Conservation (phyloP, 2,797 vertebrate species). For the Sebastes dallii region DNA sequence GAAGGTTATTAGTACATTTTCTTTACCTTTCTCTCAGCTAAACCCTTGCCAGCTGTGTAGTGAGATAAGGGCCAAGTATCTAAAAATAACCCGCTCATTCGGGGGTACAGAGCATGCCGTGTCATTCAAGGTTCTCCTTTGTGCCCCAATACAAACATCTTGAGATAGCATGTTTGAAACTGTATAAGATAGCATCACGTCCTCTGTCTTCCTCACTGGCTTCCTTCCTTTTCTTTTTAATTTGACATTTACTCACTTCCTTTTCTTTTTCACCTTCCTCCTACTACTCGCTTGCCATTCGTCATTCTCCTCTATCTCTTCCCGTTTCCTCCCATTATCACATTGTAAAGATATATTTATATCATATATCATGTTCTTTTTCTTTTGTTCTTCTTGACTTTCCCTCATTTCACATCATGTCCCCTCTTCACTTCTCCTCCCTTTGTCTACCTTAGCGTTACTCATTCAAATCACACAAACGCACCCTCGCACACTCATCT, state of each 20-base stretch:
- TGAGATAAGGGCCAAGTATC: slow-evolving; percentile 69
- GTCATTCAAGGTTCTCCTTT: slow-evolving; percentile 67
- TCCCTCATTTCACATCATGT: neutral
- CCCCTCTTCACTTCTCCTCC: neutral
- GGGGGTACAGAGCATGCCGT: slow-evolving; percentile 37
- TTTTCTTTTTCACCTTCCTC: slow-evolving; percentile 6
- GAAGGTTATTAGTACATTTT: slow-evolving; percentile 64
- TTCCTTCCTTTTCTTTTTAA: slow-evolving; percentile 16
- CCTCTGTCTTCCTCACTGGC: slow-evolving; percentile 17
- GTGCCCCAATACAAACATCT: slow-evolving; percentile 54
- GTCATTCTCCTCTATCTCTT: neutral
- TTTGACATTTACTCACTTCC: slow-evolving; percentile 18
- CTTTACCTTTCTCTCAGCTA: slow-evolving; percentile 67
- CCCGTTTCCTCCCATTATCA: neutral
- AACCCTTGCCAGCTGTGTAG: slow-evolving; percentile 65
- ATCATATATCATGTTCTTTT: neutral
- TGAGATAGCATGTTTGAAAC: slow-evolving; percentile 44
- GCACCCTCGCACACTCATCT: neutral
- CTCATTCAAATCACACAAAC: slow-evolving; percentile 12
- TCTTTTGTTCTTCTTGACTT: neutral
- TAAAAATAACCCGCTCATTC: slow-evolving; percentile 71
- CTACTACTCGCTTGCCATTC: neutral
- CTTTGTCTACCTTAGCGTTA: neutral
- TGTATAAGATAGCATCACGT: slow-evolving; percentile 44
- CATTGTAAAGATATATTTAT: neutral